phyloP scores from a whole-genome alignment of 1,140 invertebrate genomes.

The Zaprionus gabonicus region DNA sequence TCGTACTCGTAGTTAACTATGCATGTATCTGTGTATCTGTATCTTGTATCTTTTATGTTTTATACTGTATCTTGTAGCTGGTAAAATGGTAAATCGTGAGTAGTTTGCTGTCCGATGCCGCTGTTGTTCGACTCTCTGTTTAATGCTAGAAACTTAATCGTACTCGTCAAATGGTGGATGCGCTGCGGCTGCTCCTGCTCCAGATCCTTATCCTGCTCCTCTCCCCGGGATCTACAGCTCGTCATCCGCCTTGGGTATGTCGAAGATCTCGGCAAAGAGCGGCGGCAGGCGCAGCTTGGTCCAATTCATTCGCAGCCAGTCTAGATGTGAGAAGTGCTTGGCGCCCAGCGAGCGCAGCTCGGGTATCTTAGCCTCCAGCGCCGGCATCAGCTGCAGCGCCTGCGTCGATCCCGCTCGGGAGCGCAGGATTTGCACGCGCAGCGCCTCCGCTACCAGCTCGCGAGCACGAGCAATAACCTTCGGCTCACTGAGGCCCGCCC shows the following conservation, averaged over 20 bases:
- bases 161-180: slow-evolving; percentile 52
- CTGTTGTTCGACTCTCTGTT: slow-evolving; percentile 18
- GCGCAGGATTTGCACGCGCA: slow-evolving; percentile 80
- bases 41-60: slow-evolving; percentile 23
- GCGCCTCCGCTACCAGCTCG: slow-evolving; percentile 93
- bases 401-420: slow-evolving; percentile 72
- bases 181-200: slow-evolving; percentile 45
- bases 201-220: slow-evolving; percentile 5
- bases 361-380: slow-evolving; percentile 90
- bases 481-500: slow-evolving; percentile 91
- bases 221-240: slow-evolving; percentile 63
- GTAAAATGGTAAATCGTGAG: slow-evolving; percentile 41
- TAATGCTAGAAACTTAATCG: slow-evolving; percentile 67
- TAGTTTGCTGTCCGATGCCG: slow-evolving; percentile 51
- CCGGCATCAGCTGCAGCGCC: slow-evolving; percentile 88
- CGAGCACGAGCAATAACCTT: slow-evolving; percentile 94
- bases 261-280: slow-evolving; percentile 98
- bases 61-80: slow-evolving; percentile 27
- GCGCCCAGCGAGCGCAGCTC: slow-evolving; percentile 93
- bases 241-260: slow-evolving; percentile 96
- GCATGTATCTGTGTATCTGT: slow-evolving; percentile 26
- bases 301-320: slow-evolving; percentile 97
- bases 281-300: slow-evolving; percentile 93
- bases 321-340: slow-evolving; percentile 93
- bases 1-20: slow-evolving; percentile 63